phyloP scores from a whole-genome alignment of 1,140 invertebrate genomes.

The Nasonia longicornis region DNA sequence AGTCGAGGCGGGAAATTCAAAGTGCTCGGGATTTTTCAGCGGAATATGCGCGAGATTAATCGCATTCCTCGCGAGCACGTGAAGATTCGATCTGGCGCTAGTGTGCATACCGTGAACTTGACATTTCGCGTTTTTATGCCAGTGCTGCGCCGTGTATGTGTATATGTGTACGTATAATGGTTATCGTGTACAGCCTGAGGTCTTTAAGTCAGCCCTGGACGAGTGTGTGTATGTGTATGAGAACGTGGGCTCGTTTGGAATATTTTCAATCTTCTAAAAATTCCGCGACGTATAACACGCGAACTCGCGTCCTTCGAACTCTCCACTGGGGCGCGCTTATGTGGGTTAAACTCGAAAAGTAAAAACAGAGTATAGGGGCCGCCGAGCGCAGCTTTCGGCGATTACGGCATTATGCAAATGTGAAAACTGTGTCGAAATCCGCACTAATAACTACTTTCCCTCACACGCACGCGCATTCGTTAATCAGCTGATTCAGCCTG shows the following conservation, averaged over 20 bases:
- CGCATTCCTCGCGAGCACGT: neutral
- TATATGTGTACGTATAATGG: neutral
- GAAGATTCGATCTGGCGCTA: neutral
- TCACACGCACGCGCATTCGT: neutral
- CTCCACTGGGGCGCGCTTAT: neutral
- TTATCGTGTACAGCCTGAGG: neutral
- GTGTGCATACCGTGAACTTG: conserved; percentile 27
- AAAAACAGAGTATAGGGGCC: neutral
- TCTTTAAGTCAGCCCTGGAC: neutral
- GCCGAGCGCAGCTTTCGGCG: neutral
- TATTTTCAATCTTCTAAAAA: neutral
- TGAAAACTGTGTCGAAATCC: conserved; percentile 1
- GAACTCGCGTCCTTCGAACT: neutral
- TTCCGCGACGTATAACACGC: neutral
- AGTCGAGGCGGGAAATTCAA: neutral
- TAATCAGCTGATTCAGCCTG: conserved; percentile 19
- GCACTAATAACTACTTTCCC: neutral
- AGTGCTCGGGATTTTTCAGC: conserved; percentile 16
- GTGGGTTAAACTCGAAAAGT: neutral
- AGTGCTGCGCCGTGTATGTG: neutral
- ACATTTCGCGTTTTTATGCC: conserved; percentile 16
- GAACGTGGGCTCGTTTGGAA: neutral
- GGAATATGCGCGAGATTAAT: neutral
- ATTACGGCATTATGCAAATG: conserved; percentile 28
- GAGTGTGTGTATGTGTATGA: neutral